Conservation (phyloP, 2,797 vertebrate genomes). For the Crenichthys baileyi region DNA sequence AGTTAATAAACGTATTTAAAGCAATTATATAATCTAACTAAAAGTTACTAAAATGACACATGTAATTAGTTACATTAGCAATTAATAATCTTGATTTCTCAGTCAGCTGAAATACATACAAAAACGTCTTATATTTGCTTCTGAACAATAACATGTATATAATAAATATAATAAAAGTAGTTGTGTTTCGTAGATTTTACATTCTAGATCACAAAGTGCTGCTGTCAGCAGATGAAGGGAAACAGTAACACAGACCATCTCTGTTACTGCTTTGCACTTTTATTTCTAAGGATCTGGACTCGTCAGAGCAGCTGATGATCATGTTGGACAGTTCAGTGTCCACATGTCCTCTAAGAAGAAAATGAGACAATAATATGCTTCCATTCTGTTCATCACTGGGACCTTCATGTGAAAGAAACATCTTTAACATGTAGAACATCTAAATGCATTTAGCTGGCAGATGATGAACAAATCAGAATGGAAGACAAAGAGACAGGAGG, state of each 20-base stretch:
- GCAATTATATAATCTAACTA: background rate
- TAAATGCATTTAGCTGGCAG: background rate
- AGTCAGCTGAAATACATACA: background rate
- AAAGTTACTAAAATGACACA: background rate
- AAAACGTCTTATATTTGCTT: background rate
- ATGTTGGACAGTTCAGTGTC: background rate
- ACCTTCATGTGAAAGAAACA: background rate
- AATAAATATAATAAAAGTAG: background rate
- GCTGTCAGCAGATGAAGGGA: too few species aligned
- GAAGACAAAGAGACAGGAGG: background rate
- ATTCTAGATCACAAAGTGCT: background rate
- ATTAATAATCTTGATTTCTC: too few species aligned
- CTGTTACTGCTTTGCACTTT: background rate
- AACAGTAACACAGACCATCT: too few species aligned
- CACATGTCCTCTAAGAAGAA: background rate
- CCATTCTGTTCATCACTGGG: background rate
- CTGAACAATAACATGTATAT: background rate
- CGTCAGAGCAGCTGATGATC: background rate
- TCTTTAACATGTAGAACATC: background rate
- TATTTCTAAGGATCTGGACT: background rate
- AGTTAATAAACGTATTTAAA: background rate
- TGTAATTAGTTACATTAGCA: background rate
- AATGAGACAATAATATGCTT: background rate
- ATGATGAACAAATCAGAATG: background rate
- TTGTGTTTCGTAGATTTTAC: background rate